Base-by-base conservation (phyloP, 1,140 invertebrate genomes). In the Bacillus rossius region DNA sequence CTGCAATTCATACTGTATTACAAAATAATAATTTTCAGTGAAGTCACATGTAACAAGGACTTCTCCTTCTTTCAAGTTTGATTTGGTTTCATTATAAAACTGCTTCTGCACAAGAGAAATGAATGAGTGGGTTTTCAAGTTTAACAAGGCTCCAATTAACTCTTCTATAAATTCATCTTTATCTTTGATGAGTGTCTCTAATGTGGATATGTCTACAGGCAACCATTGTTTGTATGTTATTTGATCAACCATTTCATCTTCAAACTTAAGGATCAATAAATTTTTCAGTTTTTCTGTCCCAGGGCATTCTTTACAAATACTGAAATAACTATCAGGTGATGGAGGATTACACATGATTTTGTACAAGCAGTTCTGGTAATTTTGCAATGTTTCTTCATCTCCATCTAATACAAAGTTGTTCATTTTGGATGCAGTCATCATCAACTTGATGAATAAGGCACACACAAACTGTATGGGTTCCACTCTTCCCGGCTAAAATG, bases 1-100 rank as follows among this genome's bases (percentile, higher is more conserved):
- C 55, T 68, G 66, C 40, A 60, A 53, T 23, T 60, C 64, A 61
- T 68, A 63, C 54, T 67, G 66, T 37, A 63, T 47, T 17, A 66
- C 55, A 49, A 66, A 62, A 34, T 52, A 63, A 55, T 60, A 67
- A 53, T 65, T 66, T 61, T 68, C 64, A 22, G 62, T 56, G 61
- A 64, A 65, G 37, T 66, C 61, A 45, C 23, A 56, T 20, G 20
- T 56, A 20, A 51, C 45, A 22, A 57, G 5, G 16, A 41, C 26
- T 43, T 54, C 37, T 43, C 34, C 40, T 8, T 55, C 17, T 34
- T 34, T 34, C 29, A 34, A 34, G 29, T 34, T 34, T 34, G 29
- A 34, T 34, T 34, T 34, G 10, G 5, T 34, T 34, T 34, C 29
- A 10, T 34, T 34, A 34, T 34, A 34, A 34, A 34, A 34, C 29